Evolutionary conservation across 2,113 vertebrate species (phyloP).

Genomic region (Daubentonia madagascariensis): DNA sequence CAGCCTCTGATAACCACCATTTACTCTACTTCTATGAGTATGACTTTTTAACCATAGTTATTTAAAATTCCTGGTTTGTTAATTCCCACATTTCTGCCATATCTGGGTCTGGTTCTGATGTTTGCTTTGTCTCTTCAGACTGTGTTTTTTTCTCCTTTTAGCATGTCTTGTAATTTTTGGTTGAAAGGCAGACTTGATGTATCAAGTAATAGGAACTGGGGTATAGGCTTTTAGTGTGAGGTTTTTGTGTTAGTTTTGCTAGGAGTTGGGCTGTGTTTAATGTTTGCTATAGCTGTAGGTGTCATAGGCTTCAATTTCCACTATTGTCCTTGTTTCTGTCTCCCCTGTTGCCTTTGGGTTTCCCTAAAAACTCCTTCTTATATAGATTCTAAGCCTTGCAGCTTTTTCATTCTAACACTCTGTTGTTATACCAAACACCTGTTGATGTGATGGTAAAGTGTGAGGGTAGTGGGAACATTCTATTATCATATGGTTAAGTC

Average conservation of each 20-base stretch:
- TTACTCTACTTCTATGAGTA: not conserved
- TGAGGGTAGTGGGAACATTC: not conserved
- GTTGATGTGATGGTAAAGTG: accelerated
- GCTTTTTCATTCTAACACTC: not conserved
- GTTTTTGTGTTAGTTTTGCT: not conserved
- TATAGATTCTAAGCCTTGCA: not conserved
- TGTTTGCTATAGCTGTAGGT: not conserved
- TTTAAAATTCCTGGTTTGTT: not conserved
- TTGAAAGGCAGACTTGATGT: not conserved
- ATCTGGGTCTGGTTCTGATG: not conserved
- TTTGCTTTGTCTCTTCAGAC: not conserved
- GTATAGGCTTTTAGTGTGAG: not conserved
- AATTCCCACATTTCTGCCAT: not conserved
- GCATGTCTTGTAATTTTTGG: not conserved
- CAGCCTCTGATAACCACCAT: not conserved
- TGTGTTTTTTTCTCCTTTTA: not conserved
- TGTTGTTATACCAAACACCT: not conserved
- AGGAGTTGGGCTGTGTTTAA: not conserved
- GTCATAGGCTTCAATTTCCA: not conserved
- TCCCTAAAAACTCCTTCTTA: not conserved
- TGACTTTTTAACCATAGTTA: not conserved
- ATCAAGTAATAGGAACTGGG: not conserved
- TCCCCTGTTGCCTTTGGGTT: not conserved
- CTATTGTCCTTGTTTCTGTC: not conserved
- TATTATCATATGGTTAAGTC: not conserved